A percentile compares a stretch with the other conserved stretches of the same genome.
phyloP scores from a whole-genome alignment of 2,888 invertebrate species.

The Pemphredon lugubris region DNA sequence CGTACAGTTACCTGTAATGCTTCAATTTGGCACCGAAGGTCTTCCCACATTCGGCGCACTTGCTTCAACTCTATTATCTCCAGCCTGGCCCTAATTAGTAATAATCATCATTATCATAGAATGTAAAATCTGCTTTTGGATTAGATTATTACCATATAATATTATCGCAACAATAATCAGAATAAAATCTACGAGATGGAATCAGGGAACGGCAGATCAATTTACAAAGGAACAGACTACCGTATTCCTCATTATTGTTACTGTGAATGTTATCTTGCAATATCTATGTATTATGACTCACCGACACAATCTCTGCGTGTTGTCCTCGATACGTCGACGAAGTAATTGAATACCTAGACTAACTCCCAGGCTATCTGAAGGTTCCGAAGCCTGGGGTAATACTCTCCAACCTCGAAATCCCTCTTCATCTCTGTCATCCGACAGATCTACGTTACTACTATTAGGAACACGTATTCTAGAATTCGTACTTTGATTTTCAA shows the following conservation, averaged over 20 bases:
- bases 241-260: neutral
- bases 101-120: too few relatives aligned
- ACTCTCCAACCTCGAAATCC: slow-evolving; percentile 21
- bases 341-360: slow-evolving; percentile 74
- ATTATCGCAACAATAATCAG: too few relatives aligned
- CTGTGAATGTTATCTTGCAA: neutral
- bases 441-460: neutral
- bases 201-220: neutral
- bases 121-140: neutral
- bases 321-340: slow-evolving; percentile 76
- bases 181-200: too few relatives aligned
- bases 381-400: slow-evolving; percentile 9
- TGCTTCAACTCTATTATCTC: slow-evolving; percentile 82
- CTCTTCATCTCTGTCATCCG: slow-evolving; percentile 9
- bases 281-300: slow-evolving; percentile 35
- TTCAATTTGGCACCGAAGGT: slow-evolving; percentile 84
- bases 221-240: neutral
- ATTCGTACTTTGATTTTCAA: slow-evolving; percentile 8
- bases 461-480: neutral
- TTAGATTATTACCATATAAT: neutral
- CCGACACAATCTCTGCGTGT: slow-evolving; percentile 78
- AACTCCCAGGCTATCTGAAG: slow-evolving; percentile 55
- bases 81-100: slow-evolving; percentile 71
- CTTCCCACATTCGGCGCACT: slow-evolving; percentile 85
- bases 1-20: slow-evolving; percentile 82